These are phyloP conservation scores for Ptychodera flava DNA, from an alignment of 35 echinoderm and acorn worm species.

Conservation along the genomic window DNA sequence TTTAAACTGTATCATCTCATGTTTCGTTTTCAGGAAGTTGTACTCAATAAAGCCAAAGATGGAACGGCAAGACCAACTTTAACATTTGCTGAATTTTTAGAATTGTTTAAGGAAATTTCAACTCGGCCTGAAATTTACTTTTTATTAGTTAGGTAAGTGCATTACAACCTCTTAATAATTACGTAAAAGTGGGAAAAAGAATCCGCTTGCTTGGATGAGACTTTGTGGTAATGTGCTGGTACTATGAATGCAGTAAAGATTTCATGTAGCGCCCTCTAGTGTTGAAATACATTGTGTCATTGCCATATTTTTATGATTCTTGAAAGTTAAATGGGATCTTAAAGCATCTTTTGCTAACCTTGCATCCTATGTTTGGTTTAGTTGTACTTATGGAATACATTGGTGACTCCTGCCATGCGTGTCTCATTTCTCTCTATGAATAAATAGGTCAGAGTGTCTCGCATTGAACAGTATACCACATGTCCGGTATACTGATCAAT, in stretches of 20 bases:
- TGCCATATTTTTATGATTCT: no score
- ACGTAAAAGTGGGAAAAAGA: background rate
- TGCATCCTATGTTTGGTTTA: no score
- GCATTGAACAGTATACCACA: no score
- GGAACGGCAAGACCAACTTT: slow-evolving; percentile 35
- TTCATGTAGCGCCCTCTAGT: no score
- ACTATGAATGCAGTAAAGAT: background rate
- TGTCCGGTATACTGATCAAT: no score
- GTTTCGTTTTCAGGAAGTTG: background rate
- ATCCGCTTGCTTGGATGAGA: background rate
- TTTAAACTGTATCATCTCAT: background rate
- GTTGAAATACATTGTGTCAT: no score
- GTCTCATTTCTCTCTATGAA: no score
- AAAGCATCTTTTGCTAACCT: no score
- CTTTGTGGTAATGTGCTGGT: background rate
- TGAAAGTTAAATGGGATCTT: no score
- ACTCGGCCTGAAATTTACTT: slow-evolving; percentile 97
- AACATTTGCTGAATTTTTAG: slow-evolving; percentile 74
- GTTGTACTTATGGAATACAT: no score
- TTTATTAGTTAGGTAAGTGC: slow-evolving; percentile 73
- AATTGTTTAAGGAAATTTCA: slow-evolving; percentile 93
- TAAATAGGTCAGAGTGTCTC: no score
- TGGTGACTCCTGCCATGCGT: no score
- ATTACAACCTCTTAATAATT: background rate
- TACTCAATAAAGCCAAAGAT: background rate